phyloP scores from a whole-genome alignment of 30 jellyfish, hydroid and myxozoan species.

The Pseudorhiza aurosa region DNA sequence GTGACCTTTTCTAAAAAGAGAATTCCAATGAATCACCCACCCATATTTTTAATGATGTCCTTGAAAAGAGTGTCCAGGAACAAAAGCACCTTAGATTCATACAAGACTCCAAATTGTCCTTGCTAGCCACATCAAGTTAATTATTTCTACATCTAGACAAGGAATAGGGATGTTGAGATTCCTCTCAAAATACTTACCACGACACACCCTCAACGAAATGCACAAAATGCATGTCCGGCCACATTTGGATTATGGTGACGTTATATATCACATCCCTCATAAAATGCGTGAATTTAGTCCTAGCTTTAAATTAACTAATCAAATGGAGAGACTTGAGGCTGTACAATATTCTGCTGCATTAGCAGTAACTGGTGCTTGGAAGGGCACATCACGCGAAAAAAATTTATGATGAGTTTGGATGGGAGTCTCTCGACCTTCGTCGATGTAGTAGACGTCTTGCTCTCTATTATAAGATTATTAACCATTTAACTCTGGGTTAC shows the following conservation, averaged over 20 bases:
- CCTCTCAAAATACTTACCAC: not conserved
- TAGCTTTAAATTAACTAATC: not conserved
- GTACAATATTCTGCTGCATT: not conserved
- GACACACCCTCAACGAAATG: slow-evolving; percentile 15
- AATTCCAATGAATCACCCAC: slow-evolving; percentile 15
- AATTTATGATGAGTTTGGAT: slow-evolving; percentile 34
- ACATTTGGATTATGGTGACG: slow-evolving; percentile 40
- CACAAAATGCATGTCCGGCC: slow-evolving; percentile 16
- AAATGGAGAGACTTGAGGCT: slow-evolving; percentile 14
- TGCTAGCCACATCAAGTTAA: slow-evolving; percentile 2
- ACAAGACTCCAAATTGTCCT: not conserved
- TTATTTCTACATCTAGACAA: not conserved
- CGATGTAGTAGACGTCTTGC: slow-evolving; percentile 43
- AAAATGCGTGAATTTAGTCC: not conserved
- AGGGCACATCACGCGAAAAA: slow-evolving; percentile 23
- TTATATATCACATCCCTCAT: slow-evolving; percentile 9
- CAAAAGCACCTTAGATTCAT: slow-evolving; percentile 2
- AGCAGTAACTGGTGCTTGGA: slow-evolving; percentile 47
- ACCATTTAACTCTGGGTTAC: slow-evolving; percentile 11
- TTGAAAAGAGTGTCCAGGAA: not conserved
- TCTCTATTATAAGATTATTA: slow-evolving; percentile 11
- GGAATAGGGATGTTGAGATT: slow-evolving; percentile 9
- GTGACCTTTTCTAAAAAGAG: not conserved
- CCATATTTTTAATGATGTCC: slow-evolving; percentile 8
- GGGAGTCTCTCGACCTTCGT: slow-evolving; percentile 47